Evolutionary conservation across 2,113 vertebrate genomes (phyloP).

Genomic region (Eptesicus fuscus): DNA sequence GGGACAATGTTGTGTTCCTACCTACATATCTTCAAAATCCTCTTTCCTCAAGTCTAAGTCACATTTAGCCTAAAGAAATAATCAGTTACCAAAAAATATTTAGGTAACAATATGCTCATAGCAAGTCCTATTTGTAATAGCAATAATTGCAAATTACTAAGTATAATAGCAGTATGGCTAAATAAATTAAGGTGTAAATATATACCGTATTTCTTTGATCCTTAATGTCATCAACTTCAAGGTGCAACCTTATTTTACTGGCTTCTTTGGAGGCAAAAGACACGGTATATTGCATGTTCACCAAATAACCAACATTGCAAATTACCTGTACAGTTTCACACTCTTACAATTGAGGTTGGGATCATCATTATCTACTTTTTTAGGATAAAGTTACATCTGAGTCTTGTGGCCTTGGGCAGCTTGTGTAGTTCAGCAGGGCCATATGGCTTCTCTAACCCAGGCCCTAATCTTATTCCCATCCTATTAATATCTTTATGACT

Average conservation of each 20-base stretch:
- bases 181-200: not conserved
- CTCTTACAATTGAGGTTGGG: not conserved
- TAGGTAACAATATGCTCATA: not conserved
- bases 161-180: not conserved
- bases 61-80: not conserved
- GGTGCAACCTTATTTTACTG: not conserved
- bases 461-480: not conserved
- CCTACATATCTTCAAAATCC: not conserved
- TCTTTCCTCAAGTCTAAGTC: not conserved
- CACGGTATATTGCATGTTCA: not conserved
- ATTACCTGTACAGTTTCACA: not conserved
- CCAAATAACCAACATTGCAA: not conserved
- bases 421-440: not conserved
- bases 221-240: not conserved
- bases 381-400: not conserved
- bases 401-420: not conserved
- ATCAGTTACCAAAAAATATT: not conserved
- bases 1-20: not conserved
- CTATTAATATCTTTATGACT: not conserved
- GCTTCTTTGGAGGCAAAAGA: not conserved
- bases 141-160: not conserved
- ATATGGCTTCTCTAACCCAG: not conserved
- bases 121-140: not conserved
- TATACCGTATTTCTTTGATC: not conserved
- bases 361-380: not conserved